Conservation (phyloP, 2,888 invertebrate genomes). For the Uropetala carovei region DNA sequence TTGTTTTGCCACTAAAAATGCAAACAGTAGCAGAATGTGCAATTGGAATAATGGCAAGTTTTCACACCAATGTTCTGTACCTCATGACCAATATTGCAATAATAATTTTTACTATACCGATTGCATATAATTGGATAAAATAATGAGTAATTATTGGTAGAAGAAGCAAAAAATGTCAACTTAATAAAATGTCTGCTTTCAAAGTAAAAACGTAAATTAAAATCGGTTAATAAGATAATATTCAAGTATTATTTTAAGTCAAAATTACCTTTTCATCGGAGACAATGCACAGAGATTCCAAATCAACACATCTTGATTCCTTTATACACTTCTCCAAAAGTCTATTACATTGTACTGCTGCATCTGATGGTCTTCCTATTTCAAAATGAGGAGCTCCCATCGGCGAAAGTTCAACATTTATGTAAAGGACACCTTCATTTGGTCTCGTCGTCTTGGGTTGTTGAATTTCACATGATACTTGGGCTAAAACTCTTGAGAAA, state of each 20-base stretch:
- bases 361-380: constrained; percentile 84
- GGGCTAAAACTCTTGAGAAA: constrained; percentile 84
- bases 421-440: constrained; percentile 90
- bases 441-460: constrained; percentile 90
- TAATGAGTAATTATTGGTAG: too few species aligned
- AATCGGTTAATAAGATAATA: not conserved
- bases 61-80: too few species aligned
- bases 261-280: constrained; percentile 88
- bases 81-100: too few species aligned
- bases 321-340: constrained; percentile 92
- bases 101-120: too few species aligned
- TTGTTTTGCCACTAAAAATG: too few species aligned
- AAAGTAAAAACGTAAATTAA: too few species aligned
- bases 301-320: constrained; percentile 93
- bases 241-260: not conserved
- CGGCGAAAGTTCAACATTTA: constrained; percentile 92
- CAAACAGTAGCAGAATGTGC: too few species aligned
- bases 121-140: too few species aligned
- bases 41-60: too few species aligned
- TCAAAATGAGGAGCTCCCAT: constrained; percentile 93
- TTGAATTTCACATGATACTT: constrained; percentile 92
- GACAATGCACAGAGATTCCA: constrained; percentile 96
- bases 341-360: constrained; percentile 85
- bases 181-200: too few species aligned
- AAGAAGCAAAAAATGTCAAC: too few species aligned